phyloP scores from a whole-genome alignment of 2,113 vertebrate species.

The Engystomops pustulosus region DNA sequence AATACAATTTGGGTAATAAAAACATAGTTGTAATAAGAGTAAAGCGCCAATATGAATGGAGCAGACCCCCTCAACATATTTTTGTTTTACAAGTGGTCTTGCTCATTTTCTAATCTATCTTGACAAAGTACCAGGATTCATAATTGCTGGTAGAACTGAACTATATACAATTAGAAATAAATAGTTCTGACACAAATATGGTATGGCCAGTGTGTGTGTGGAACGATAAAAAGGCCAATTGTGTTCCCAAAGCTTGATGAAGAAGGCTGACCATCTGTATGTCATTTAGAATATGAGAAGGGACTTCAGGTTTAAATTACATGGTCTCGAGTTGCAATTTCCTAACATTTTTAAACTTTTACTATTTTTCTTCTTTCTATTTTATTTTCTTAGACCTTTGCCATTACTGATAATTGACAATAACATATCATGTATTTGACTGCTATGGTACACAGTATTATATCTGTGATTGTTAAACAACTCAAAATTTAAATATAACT shows the following conservation, averaged over 20 bases:
- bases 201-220: conserved; percentile 69
- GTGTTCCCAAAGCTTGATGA: conserved; percentile 74
- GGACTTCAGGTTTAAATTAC: conserved; percentile 90
- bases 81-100: conserved; percentile 47
- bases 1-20: neutral
- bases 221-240: conserved; percentile 80
- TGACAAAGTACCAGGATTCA: conserved; percentile 61
- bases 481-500: neutral
- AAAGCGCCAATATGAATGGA: no score
- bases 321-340: conserved; percentile 89
- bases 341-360: conserved; percentile 83
- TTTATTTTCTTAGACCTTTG: conserved; percentile 13
- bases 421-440: neutral
- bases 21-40: conserved; percentile 1
- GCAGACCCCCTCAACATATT: no score
- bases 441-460: neutral
- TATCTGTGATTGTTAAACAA: neutral
- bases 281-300: conserved; percentile 85
- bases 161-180: conserved; percentile 72
- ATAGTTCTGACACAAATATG: conserved; percentile 68
- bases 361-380: conserved; percentile 72
- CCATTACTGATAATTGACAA: conserved; percentile 10
- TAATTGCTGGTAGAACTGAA: conserved; percentile 71
- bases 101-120: conserved; percentile 62
- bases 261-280: conserved; percentile 85